Conservation (phyloP, 2,888 invertebrate genomes). For the Galerucella pusilla region DNA sequence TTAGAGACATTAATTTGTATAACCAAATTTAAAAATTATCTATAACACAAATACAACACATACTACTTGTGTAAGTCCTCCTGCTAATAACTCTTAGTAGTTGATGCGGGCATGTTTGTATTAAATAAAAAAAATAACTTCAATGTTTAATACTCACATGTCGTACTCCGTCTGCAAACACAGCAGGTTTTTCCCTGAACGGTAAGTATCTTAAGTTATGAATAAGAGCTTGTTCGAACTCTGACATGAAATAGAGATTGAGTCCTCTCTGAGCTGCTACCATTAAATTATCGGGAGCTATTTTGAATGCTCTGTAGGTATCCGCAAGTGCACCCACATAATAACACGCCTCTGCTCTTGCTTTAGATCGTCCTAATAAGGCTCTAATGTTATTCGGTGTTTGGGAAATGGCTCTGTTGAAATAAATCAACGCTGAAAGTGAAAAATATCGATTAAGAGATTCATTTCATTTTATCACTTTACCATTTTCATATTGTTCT, state of each 20-base stretch:
- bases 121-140: too few species aligned
- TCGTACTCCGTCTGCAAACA: conserved; percentile 63
- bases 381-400: conserved; percentile 67
- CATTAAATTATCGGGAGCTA: conserved; percentile 57
- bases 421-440: conserved; percentile 53
- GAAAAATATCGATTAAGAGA: neutral
- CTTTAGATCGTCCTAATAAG: conserved; percentile 68
- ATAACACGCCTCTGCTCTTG: conserved; percentile 69
- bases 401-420: conserved; percentile 57
- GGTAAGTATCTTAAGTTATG: conserved; percentile 55
- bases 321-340: conserved; percentile 69
- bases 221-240: conserved; percentile 62
- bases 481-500: conserved; percentile 59
- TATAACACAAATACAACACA: too few species aligned
- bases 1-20: too few species aligned
- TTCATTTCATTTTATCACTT: neutral
- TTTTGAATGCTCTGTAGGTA: conserved; percentile 64
- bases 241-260: conserved; percentile 60
- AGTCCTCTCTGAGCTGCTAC: conserved; percentile 59
- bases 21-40: too few species aligned
- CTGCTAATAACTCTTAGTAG: too few species aligned
- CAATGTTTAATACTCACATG: conserved; percentile 50
- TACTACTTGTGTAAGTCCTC: too few species aligned
- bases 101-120: too few species aligned
- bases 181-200: conserved; percentile 60